These are phyloP conservation scores for Tiphia femorata DNA, from an alignment of 2,888 invertebrate species.

Conservation along the genomic window DNA sequence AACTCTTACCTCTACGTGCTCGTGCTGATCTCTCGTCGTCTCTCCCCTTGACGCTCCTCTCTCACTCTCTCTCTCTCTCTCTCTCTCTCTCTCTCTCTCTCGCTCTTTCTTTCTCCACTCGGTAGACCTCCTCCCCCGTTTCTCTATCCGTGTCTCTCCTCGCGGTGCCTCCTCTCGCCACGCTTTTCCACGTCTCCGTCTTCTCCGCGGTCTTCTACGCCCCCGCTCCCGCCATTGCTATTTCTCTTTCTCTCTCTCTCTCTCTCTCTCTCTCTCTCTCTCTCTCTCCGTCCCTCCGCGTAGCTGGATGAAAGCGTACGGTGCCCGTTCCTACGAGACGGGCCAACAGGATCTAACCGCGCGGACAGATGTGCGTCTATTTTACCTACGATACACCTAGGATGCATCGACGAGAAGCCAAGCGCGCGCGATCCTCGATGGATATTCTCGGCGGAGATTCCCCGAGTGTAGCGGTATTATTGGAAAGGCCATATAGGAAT, in stretches of 20 bases:
- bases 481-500: no score
- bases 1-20: no score
- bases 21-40: conserved; percentile 49
- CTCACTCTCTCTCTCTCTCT: conserved; percentile 13
- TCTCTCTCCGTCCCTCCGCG: no score
- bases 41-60: conserved; percentile 34
- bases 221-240: conserved; percentile 9
- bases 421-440: no score
- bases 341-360: conserved; percentile 50
- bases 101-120: conserved; percentile 17
- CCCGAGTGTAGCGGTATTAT: no score
- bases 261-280: not conserved
- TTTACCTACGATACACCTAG: no score
- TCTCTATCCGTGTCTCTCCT: conserved; percentile 6
- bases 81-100: not conserved
- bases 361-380: no score
- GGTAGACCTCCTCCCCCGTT: conserved; percentile 3
- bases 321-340: conserved; percentile 20
- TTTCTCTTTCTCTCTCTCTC: conserved; percentile 2
- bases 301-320: not conserved
- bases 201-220: no score
- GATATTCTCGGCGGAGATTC: no score
- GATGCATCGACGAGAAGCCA: no score
- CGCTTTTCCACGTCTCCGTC: not conserved
- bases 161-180: not conserved